phyloP scores from a whole-genome alignment of 1,140 invertebrate species.

The Drosophila carrolli region DNA sequence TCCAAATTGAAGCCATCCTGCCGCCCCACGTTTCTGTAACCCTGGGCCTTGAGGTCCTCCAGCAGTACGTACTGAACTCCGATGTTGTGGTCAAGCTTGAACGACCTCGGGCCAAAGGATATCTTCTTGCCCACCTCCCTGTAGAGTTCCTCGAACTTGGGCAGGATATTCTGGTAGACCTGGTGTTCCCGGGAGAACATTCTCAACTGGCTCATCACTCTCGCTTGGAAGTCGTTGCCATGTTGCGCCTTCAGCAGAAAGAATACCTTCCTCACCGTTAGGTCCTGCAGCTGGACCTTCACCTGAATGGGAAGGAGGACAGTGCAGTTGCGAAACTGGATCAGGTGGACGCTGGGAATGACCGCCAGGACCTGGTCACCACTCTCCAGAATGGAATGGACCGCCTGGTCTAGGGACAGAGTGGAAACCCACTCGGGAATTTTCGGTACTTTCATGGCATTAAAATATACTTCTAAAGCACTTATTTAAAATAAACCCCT shows the following conservation, averaged over 20 bases:
- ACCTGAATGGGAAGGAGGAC: conserved; percentile 35
- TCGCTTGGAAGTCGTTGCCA: conserved; percentile 31
- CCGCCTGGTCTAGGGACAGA: conserved; percentile 32
- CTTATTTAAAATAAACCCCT: background rate
- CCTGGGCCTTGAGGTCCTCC: conserved; percentile 23
- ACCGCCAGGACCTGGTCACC: conserved; percentile 21
- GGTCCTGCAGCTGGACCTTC: conserved; percentile 19
- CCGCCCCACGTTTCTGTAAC: conserved; percentile 85
- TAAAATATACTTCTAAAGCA: background rate
- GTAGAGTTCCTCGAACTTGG: conserved; percentile 42
- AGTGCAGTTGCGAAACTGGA: conserved; percentile 46
- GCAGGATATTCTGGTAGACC: conserved; percentile 39
- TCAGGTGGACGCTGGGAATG: conserved; percentile 25
- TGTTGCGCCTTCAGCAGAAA: conserved; percentile 57
- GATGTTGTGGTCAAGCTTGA: conserved; percentile 64
- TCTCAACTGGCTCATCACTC: conserved; percentile 43
- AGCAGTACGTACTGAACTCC: conserved; percentile 30
- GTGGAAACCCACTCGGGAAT: conserved; percentile 34
- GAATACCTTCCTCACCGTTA: conserved; percentile 15
- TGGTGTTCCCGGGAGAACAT: conserved; percentile 54
- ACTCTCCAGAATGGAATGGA: background rate
- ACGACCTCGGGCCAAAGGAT: conserved; percentile 28
- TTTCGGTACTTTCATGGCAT: conserved; percentile 20
- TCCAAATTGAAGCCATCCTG: conserved; percentile 85
- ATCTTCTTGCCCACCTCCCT: conserved; percentile 16